Base-by-base conservation (phyloP, 1,140 invertebrate genomes). In the Hycleus phaleratus region DNA sequence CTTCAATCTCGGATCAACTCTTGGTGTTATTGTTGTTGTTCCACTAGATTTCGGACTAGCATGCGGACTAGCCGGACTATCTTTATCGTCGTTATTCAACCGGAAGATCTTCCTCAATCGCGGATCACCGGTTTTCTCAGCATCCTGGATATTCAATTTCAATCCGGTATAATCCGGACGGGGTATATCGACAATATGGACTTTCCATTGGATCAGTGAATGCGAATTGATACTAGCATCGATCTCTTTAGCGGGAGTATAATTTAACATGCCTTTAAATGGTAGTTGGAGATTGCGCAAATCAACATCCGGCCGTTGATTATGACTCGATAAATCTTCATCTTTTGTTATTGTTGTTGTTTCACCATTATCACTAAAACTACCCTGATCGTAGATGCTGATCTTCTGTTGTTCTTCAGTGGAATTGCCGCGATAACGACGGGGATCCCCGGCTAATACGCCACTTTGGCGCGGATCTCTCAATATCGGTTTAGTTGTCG, bases 231-330 rank as follows among this genome's bases (percentile, higher is more conserved):
- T 79, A 8, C 87, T 89, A 4, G 86, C 90, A 68, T 91, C 85
- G 52, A 93, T 91, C 76, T 93, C 90, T 1, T 83, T 88, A 32
- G 90, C 89, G 2, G 90, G 87, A 11, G 85, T 79, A 62, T 90
- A 90, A 56, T 88, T 83, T 10, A 85, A 84, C 64, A 75, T 72
- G 1, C 86, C 82, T 70, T 90, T 87, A 62, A 91, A 90, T 1
- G 87, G 87, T 50, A 88, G 67, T 26, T 79, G 79, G 56, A 88
- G 69, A 32, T 79, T 77, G n/a, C 88, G 77, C 48, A 90, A 77
- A 72, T 90, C 87, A 6, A 87, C 79, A 60, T 90, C 87, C 5
- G 82, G 80, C n/a, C 78, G 63, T 42, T 42, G 40, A 7, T 42
- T 39, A 6, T 39, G 10, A 6, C 10, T 39, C 10, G 38, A 39